phyloP scores from a whole-genome alignment of 2,797 vertebrate genomes.

The Adelosebastes latens region DNA sequence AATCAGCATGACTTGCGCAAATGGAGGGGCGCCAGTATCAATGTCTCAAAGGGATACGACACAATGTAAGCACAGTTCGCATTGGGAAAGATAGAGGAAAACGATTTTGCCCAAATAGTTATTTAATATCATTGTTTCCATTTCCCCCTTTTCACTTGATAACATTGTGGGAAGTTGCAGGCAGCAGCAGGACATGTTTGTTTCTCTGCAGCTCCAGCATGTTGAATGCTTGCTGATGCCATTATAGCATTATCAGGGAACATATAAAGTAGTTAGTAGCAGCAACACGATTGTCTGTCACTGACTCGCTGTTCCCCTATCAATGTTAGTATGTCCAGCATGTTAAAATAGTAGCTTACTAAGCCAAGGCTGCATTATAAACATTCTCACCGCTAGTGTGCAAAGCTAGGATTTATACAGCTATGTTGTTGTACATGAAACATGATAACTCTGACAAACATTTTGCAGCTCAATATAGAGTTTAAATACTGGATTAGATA shows the following conservation, averaged over 20 bases:
- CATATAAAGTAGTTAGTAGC: slow-evolving; percentile 1
- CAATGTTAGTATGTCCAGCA: neutral
- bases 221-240: slow-evolving; percentile 10
- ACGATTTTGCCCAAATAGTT: slow-evolving; percentile 66
- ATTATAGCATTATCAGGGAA: slow-evolving; percentile 10
- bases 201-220: slow-evolving; percentile 44
- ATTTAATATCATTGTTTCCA: slow-evolving; percentile 74
- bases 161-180: slow-evolving; percentile 56
- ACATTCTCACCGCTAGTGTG: neutral
- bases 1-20: slow-evolving; percentile 75
- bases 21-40: slow-evolving; percentile 63
- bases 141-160: slow-evolving; percentile 64
- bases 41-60: slow-evolving; percentile 67
- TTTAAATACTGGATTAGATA: neutral
- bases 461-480: neutral
- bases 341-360: neutral
- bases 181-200: slow-evolving; percentile 51
- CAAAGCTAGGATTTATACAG: neutral
- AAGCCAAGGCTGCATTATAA: slow-evolving; percentile 8
- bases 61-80: slow-evolving; percentile 57
- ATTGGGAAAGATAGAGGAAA: slow-evolving; percentile 53
- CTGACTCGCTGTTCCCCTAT: neutral
- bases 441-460: neutral
- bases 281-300: neutral
- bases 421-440: neutral